These are phyloP conservation scores for Scatophagus argus DNA, from an alignment of 2,113 vertebrate species.

Conservation along the genomic window DNA sequence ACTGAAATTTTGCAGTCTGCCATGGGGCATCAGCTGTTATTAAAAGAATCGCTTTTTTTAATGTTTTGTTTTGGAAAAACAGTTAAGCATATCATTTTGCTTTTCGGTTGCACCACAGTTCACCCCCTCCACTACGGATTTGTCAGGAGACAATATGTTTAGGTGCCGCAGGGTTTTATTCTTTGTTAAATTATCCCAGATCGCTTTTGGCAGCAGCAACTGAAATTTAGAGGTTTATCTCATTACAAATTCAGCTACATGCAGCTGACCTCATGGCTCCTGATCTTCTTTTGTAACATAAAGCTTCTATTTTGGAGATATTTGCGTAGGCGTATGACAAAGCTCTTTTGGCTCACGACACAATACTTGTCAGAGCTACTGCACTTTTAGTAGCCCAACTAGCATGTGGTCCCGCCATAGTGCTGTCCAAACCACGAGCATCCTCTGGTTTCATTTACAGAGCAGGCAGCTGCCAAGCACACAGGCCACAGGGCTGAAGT, in stretches of 20 bases:
- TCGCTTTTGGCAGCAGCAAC: constrained; percentile 62
- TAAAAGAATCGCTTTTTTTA: constrained; percentile 30
- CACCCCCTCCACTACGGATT: constrained; percentile 63
- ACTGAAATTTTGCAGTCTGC: constrained; percentile 24
- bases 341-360: constrained; percentile 76
- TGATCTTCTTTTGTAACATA: constrained; percentile 70
- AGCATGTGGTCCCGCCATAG: constrained; percentile 79
- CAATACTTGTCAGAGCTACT: constrained; percentile 82
- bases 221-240: constrained; percentile 71
- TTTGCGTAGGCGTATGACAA: constrained; percentile 79
- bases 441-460: constrained; percentile 86
- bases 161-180: constrained; percentile 69
- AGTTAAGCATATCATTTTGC: constrained; percentile 51
- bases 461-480: constrained; percentile 78
- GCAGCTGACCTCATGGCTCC: constrained; percentile 75
- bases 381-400: constrained; percentile 77
- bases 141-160: constrained; percentile 72
- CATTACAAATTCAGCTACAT: constrained; percentile 73
- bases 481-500: constrained; percentile 80
- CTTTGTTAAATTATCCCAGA: constrained; percentile 73
- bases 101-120: constrained; percentile 51
- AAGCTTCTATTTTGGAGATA: constrained; percentile 75
- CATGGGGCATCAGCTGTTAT: constrained; percentile 9
- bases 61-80: not conserved
- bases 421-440: constrained; percentile 81